Base-by-base conservation (phyloP, 2,888 invertebrate species). In the Cyclophora albipunctata region DNA sequence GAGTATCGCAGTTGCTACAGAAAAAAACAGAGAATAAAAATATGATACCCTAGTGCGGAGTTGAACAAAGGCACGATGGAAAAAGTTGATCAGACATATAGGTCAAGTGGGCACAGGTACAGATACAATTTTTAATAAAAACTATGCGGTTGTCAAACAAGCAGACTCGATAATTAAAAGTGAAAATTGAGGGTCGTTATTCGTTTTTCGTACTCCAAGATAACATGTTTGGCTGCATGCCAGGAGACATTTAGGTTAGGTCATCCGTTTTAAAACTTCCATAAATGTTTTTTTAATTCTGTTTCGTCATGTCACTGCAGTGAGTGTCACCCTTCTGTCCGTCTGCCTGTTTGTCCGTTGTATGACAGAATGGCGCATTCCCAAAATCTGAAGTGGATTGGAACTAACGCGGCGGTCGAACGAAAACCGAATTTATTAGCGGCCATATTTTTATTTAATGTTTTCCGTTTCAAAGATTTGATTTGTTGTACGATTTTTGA, bases 101-200 rank as follows among this genome's bases (percentile, higher is more conserved):
- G 64, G 72, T 68, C 70, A 62, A 71, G 64, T 59, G 53, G 45
- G 50, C 55, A 57, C 50, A 53, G 49, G 50, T 47, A 49, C 55
- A 55, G 54, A 46, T 56, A 60, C 62, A 58, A 58, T 3, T 49
- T 56, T 57, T 62, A 62, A 62, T 63, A 58, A 63, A 55, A 66
- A 64, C 62, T 61, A 61, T 64, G 62, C 64, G 55, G 54, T 62
- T 67, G 62, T 72, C 66, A 72, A 71, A 72, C 67, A 75, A 75
- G 76, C 74, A 78, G 78, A 65, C 67, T 64, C 67, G 73, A 77
- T 84, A 84, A 85, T 85, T 85, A 84, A 85, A 84, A 81, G 70
- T 71, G 73, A 81, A 79, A 84, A 83, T 84, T 82, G 76, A 75
- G 78, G 74, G 69, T 72, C 68, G 65, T 69, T 69, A 72, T 5